A percentile compares a stretch with the other conserved stretches of the same genome.
phyloP scores from a whole-genome alignment of 2,113 vertebrate species.

The Herpetotheres cachinnans region DNA sequence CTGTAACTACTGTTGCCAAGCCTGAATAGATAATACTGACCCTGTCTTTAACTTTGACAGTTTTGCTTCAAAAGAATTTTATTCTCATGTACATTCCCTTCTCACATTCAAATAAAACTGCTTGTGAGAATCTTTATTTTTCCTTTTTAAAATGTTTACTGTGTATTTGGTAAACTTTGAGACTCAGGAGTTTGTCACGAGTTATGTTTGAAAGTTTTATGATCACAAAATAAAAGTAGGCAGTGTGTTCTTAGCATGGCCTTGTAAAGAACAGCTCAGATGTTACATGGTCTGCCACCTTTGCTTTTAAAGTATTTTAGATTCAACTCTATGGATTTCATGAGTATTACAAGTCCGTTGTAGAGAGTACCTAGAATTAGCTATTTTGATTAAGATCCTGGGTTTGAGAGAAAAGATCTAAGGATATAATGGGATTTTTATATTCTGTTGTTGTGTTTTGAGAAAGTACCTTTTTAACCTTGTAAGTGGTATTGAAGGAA shows the following conservation, averaged over 20 bases:
- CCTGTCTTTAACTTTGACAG: background rate
- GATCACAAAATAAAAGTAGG: background rate
- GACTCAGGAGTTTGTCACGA: background rate
- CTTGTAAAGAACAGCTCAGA: background rate
- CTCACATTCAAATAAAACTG: background rate
- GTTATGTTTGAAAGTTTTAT: background rate
- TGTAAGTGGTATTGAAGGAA: background rate
- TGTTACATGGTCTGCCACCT: background rate
- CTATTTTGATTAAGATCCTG: background rate
- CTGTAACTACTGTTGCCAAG: background rate
- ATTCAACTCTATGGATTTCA: background rate
- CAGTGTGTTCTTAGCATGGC: background rate
- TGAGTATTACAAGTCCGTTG: background rate
- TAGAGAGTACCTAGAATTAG: background rate
- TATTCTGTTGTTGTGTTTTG: background rate
- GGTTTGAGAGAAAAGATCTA: background rate
- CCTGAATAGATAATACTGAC: background rate
- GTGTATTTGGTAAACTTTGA: background rate
- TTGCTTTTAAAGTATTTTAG: background rate
- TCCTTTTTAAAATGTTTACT: background rate
- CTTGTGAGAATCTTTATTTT: background rate
- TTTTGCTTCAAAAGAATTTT: background rate
- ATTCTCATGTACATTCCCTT: background rate
- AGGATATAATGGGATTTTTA: background rate
- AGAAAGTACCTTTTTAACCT: background rate